Evolutionary conservation across 2,113 vertebrate genomes (phyloP), one percentile per base, ranked within the genome.

Genomic region (Neotoma lepida): DNA sequence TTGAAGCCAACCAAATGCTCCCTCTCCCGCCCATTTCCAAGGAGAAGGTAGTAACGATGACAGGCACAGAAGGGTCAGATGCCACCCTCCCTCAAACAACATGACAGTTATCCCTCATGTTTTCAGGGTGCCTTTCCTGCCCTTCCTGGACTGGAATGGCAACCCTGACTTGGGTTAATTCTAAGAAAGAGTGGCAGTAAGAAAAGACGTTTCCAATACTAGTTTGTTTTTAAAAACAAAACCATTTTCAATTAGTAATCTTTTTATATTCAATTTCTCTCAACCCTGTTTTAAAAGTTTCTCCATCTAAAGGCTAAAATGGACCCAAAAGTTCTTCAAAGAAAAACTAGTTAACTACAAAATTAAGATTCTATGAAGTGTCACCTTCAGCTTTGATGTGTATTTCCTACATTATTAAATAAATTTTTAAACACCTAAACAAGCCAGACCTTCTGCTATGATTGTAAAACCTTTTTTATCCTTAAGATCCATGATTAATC

Each of bases 401-500:
- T 87, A 66, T 77, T 15, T 95, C 44, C n/a, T 39, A 41, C 58
- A 51, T 87, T 85, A 78, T 90, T 68, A 44, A 93, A 81, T 71
- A 49, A 78, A 56, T 78, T 96, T 64, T 64, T 88, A 58, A 17
- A 78, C 0, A 88, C 26, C 63, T 56, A 18, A 44, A 88, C 86
- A 97, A 56, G 0, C 0, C 78, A 90, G 94, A 88, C 15, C 49
- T 86, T 95, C 74, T 91, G 73, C 91, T 58, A 63, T 56, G 28
- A 63, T 1, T 87, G 76, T 46, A 88, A 94, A 89, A 77, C 5
- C 64, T 30, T 80, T 88, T 92, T 76, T 9, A 71, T 63, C 14
- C 77, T 86, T 73, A 93, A 98, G 97, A 95, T 71, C 96, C 41
- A 95, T 86, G 94, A 77, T 85, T 81, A 95, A 96, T 30, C 49